Conservation (phyloP, 2,113 vertebrate species). For the Nycticebus coucang region DNA sequence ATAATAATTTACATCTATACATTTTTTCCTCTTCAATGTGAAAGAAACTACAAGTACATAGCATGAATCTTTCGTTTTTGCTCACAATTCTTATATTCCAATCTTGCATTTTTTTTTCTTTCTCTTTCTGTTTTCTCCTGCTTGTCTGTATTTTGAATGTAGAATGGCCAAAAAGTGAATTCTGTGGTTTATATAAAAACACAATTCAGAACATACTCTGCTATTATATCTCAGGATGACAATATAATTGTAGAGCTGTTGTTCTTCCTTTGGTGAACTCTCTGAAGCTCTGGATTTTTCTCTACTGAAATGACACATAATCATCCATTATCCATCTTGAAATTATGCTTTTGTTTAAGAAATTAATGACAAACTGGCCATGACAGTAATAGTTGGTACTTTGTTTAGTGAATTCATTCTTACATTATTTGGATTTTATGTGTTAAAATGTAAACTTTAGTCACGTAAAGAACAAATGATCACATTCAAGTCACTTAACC, state of each 20-base stretch:
- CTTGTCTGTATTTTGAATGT: constrained; percentile 47
- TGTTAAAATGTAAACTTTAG: not conserved
- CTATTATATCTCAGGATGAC: constrained; percentile 70
- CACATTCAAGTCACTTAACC: constrained; percentile 5
- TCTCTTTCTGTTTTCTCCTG: not conserved
- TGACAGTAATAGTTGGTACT: constrained; percentile 6
- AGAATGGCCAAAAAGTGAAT: constrained; percentile 18
- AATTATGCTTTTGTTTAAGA: constrained; percentile 64
- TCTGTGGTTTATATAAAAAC: constrained; percentile 51
- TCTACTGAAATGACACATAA: constrained; percentile 53
- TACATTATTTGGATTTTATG: not conserved
- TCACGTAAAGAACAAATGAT: not conserved
- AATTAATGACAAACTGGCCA: constrained; percentile 54
- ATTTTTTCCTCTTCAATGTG: not conserved
- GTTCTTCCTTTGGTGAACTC: constrained; percentile 55
- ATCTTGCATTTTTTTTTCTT: constrained; percentile 7
- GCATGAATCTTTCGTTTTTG: not conserved
- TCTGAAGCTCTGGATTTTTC: constrained; percentile 45
- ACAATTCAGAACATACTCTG: constrained; percentile 19
- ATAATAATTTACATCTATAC: not conserved
- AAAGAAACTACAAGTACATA: not conserved
- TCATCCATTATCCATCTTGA: constrained; percentile 57
- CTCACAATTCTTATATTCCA: not conserved
- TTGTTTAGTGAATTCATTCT: constrained; percentile 7
- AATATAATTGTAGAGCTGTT: constrained; percentile 70